Base-by-base conservation (phyloP, 2,888 invertebrate species). In the Sesamia inferens region DNA sequence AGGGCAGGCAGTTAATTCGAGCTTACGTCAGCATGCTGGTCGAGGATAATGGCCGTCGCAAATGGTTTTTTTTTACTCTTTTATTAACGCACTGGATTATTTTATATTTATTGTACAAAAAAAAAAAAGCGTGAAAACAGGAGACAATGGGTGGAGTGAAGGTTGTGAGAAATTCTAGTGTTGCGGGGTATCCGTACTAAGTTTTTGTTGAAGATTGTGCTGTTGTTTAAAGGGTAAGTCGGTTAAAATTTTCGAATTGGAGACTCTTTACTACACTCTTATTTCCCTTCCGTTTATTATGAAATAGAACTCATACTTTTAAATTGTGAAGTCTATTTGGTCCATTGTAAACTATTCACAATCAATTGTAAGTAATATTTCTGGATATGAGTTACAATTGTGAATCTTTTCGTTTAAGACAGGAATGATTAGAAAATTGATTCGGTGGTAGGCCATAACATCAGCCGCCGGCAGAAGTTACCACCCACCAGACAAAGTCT, bases 21-120 rank as follows among this genome's bases (percentile, higher is more conserved):
- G 90, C 90, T 89, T 90, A 90, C 89, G 90, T 91, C 88, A 88
- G 90, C 89, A 85, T 79, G 77, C 85, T 85, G 74, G 80, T 80
- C 76, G 76, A 76, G 87, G 86, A 87, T 90, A 92, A 91, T 90
- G 88, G 90, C 77, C 69, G 85, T 70, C 81, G 77, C 84, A 82
- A 87, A 88, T 86, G 82, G 75, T 87, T 84, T 87, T 85, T 87
- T 84, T 83, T 85, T 75, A 86, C 74, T n/a, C 63, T 76, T 80
- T 81, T 76, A 79, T 79, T 81, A 81, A 84, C 76, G 74, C 85
- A 84, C 77, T 79, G 74, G 69, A 62, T 84, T 82, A 75, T 79
- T 79, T 59, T 72, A 72, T 84, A 79, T 79, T 76, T 85, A 78
- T 83, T 76, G 70, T 67, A 59, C 51, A 62, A 74, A 74, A 83